A percentile compares a stretch with the other conserved stretches of the same genome.
Evolutionary conservation across 2,888 invertebrate genomes (phyloP).

Genomic region (Hedya salicella): DNA sequence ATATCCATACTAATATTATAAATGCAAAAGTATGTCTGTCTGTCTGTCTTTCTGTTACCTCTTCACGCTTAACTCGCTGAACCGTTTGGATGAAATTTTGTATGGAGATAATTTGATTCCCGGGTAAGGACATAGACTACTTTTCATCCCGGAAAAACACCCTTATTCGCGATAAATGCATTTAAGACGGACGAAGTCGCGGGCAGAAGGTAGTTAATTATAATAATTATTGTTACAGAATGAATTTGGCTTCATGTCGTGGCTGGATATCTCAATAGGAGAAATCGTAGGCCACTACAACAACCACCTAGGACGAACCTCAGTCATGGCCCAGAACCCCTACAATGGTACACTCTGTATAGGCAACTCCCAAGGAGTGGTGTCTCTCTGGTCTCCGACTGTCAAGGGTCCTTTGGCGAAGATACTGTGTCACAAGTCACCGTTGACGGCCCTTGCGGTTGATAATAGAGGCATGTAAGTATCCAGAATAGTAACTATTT

Average conservation of each 20-base stretch:
- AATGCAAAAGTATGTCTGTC: no score
- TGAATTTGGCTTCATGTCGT: constrained; percentile 92
- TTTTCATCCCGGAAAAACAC: no score
- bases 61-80: no score
- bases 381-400: constrained; percentile 98
- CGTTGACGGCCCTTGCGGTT: constrained; percentile 91
- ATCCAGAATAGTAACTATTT: constrained; percentile 31
- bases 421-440: constrained; percentile 95
- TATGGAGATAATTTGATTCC: no score
- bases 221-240: constrained; percentile 75
- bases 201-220: no score
- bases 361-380: constrained; percentile 96
- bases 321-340: constrained; percentile 96
- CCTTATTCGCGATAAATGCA: no score
- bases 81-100: no score
- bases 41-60: no score
- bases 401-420: constrained; percentile 93
- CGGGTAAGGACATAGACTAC: no score
- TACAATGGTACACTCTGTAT: constrained; percentile 95
- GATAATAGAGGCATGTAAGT: constrained; percentile 93
- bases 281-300: constrained; percentile 92
- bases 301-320: constrained; percentile 91
- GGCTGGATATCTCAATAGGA: constrained; percentile 98
- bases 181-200: no score
- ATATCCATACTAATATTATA: no score